Evolutionary conservation across 2,113 vertebrate species (phyloP).

Genomic region (Bostrychus sinensis): DNA sequence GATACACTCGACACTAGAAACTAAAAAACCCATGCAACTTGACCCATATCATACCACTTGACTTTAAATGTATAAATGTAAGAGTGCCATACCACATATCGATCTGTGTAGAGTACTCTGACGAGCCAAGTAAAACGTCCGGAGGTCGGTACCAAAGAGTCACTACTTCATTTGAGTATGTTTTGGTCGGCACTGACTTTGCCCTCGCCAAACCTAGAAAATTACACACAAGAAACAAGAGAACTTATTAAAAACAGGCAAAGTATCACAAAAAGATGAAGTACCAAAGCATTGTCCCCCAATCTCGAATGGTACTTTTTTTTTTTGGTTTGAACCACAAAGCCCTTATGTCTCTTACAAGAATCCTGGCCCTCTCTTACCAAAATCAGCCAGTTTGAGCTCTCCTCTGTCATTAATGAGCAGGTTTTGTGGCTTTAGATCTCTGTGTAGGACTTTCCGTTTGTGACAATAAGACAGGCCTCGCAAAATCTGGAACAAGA

Average conservation of each 20-base stretch:
- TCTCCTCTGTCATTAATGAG: constrained; percentile 97
- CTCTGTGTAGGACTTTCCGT: constrained; percentile 95
- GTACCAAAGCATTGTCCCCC: too few relatives aligned
- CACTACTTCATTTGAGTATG: constrained; percentile 97
- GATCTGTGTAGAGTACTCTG: constrained; percentile 96
- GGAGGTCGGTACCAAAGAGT: constrained; percentile 97
- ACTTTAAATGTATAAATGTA: too few relatives aligned
- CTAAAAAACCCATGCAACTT: too few relatives aligned
- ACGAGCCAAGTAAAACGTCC: constrained; percentile 94
- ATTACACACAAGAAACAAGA: neutral
- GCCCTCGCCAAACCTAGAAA: constrained; percentile 90
- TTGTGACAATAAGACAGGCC: constrained; percentile 97
- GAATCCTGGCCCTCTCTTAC: constrained; percentile 70
- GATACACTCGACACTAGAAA: too few relatives aligned
- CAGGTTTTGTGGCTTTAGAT: constrained; percentile 98
- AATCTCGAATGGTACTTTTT: too few relatives aligned
- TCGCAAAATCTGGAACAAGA: constrained; percentile 97
- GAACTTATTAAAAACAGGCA: neutral
- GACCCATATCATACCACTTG: too few relatives aligned
- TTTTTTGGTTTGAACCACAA: too few relatives aligned
- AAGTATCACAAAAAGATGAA: neutral
- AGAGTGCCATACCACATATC: constrained; percentile 90
- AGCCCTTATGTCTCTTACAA: too few relatives aligned
- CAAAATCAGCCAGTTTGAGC: constrained; percentile 97
- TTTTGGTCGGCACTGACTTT: constrained; percentile 96